Base-by-base conservation (phyloP, 2,888 invertebrate genomes). In the Chromoteleia sp. region DNA sequence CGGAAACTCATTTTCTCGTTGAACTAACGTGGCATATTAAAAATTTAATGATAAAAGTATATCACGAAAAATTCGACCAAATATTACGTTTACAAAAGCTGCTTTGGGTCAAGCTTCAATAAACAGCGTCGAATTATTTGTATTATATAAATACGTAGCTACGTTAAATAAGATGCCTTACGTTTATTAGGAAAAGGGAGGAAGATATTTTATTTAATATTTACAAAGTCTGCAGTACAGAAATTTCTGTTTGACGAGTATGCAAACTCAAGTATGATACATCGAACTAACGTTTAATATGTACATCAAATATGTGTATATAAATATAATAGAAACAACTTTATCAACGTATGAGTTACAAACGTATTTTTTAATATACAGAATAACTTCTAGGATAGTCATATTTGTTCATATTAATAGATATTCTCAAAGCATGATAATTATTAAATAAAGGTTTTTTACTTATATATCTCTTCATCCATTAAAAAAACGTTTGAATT, bases 1-100 rank as follows among this genome's bases (percentile, higher is more conserved):
- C 74, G 81, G 85, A 85, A 89, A 86, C 88, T 88, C 87, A 88
- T 89, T 88, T 87, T 85, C 84, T 73, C 82, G 56, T 36, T 41
- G 19, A 41, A 73, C 67, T 41, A 21, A 59, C 63, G 76, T 48
- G 75, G 82, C 83, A 85, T 86, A 88, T 87, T 86, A 88, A 87
- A 86, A 86, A 87, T 87, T 25, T 25, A 25, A 25, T 25, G 25
- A 86, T 84, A 83, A 85, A 85, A 87, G 84, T 85, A 86, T 82
- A 68, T 77, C 71, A 76, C 33, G 82, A 63, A 54, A 58, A 71
- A 71, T 54, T 58, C 41, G 52, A 61, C 61, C 19, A 21, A 25
- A 56, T 68, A 45, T 29, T 39, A 33, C 61, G 30, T 45, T 61
- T 61, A 45, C 61, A 45, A 30, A 25, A 41, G 61, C 6, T 17